Evolutionary conservation across 2,797 vertebrate genomes (phyloP).

Genomic region (Lagocephalus sceleratus): DNA sequence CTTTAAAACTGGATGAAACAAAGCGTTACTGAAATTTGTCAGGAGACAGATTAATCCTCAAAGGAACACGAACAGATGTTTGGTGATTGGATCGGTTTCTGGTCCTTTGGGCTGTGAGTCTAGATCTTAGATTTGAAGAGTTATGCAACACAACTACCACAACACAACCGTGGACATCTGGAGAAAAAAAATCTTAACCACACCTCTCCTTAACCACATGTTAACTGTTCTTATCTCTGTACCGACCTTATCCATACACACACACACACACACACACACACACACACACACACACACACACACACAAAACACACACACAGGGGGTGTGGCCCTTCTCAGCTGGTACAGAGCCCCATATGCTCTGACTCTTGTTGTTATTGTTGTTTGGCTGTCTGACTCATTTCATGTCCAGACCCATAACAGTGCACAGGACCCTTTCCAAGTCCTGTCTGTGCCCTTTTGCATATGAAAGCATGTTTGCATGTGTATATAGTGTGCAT

Average conservation of each 20-base stretch:
- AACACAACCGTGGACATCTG: too few relatives aligned
- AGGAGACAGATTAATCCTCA: constrained; percentile 15
- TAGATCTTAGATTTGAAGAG: too few relatives aligned
- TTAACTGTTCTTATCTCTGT: neutral
- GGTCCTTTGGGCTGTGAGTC: too few relatives aligned
- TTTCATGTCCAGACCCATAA: constrained; percentile 75
- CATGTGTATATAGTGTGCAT: constrained; percentile 3
- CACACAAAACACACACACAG: constrained; percentile 22
- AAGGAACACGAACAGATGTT: constrained; percentile 31
- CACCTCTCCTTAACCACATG: constrained; percentile 3
- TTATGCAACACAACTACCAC: too few relatives aligned
- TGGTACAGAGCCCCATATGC: constrained; percentile 76
- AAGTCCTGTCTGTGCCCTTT: constrained; percentile 53
- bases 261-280: constrained; percentile 7
- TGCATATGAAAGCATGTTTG: constrained; percentile 13
- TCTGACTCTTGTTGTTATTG: constrained; percentile 72
- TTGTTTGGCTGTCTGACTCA: constrained; percentile 70
- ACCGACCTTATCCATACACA: neutral
- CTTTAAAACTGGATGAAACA: constrained; percentile 10
- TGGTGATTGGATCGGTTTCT: too few relatives aligned
- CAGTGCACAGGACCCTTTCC: constrained; percentile 73
- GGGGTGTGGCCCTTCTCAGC: constrained; percentile 68
- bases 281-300: constrained; percentile 11
- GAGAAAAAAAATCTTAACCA: neutral
- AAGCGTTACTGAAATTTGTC: constrained; percentile 13